Base-by-base conservation (phyloP, 2,113 vertebrate species). In the Gavialis gangeticus region DNA sequence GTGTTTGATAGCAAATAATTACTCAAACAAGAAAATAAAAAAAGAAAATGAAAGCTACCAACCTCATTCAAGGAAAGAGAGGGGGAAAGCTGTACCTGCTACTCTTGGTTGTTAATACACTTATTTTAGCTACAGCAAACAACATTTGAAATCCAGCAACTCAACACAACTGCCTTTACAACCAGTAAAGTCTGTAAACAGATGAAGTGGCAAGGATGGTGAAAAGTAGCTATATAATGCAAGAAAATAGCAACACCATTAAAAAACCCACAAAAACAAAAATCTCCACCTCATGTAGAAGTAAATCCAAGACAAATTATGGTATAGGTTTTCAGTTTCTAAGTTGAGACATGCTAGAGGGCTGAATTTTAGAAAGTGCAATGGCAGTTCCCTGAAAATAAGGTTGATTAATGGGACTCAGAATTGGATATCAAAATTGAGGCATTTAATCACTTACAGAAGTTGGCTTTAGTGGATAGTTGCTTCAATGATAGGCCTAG, bases 81-180 rank as follows among this genome's bases (percentile, higher is more conserved):
- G 76, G 71, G 46, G 57, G 8, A 69, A 27, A 27, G 55, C 62
- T 84, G 87, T 79, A 86, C 75, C 34, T 88, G 63, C 92, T 92
- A 86, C 94, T 96, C 57, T 84, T 94, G 30, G 82, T 90, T 28
- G 58, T 94, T 95, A 87, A 87, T 92, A 85, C 64, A 95, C 67
- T 82, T 94, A 89, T 37, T 94, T 96, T 95, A 94, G 55, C 90
- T 85, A 76, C 92, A 96, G 81, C 64, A 89, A 79, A 58, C 83
- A 95, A 89, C 94, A 90, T 94, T 93, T 92, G 91, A 95, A 97
- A 90, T 56, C 12, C 58, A 89, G 77, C 81, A 96, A 90, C 81
- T 92, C 90, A 79, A 84, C 66, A 81, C 25, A 30, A 54, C 62
- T 87, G 58, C 22, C 67, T 82, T 91, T 37, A 34, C 30, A 75